Evolutionary conservation across 2,113 vertebrate species (phyloP), one percentile per base, ranked within the genome.

Genomic region (Megaceryle maxima): DNA sequence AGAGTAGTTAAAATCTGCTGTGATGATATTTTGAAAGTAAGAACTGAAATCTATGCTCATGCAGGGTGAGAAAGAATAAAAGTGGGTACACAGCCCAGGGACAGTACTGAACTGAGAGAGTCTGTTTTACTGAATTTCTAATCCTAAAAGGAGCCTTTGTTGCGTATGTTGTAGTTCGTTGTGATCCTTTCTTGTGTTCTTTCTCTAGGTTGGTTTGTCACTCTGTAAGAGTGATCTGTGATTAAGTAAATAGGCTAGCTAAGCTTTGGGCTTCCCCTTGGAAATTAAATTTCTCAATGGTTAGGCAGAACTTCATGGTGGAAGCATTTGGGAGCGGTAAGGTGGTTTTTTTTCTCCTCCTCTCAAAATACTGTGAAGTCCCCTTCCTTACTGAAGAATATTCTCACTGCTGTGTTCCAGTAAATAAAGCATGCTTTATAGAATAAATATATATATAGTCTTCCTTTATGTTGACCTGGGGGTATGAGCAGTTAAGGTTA

Each of bases 281-380:
- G 93, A 92, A 91, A 91, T 91, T 64, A 67, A 76, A 77, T 66
- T 80, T 95, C 72, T 96, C 46, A 48, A 3, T 77, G 25, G 24
- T 90, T 74, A 66, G 77, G 87, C 70, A 37, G 63, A 94, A 76
- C 46, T 80, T 66, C 46, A 68, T 39, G 64, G 57, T 28, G 53
- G 80, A 79, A 80, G 41, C 62, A 6, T 91, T 74, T 86, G 78
- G 74, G 84, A 83, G 51, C 55, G 13, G 31, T 60, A 41, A 62
- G 66, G 86, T 93, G 81, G 12, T 48, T 84, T 95, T 94, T 85
- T 90, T 83, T 83, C 88, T 89, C 84, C 91, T 55, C 33, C 33
- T 95, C 84, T 96, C 56, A 72, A 77, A 57, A 33, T 80, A 29
- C 11, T 92, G 88, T 95, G 87, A 96, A 94, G 95, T 96, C 75